A percentile compares a stretch with the other conserved stretches of the same genome.
phyloP scores from a whole-genome alignment of 2,113 vertebrate species.

The Mesitornis unicolor region DNA sequence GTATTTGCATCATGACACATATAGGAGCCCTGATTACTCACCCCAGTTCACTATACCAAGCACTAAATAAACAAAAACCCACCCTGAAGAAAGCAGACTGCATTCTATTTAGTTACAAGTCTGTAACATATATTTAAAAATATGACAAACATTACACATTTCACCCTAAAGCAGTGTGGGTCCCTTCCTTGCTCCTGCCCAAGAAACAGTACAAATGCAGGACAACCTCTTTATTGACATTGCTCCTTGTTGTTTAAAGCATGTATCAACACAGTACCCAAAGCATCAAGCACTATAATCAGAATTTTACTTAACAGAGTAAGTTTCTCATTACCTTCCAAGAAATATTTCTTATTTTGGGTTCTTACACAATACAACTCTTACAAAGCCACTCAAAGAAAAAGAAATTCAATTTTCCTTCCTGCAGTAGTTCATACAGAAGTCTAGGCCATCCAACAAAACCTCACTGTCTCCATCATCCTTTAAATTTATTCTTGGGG shows the following conservation, averaged over 20 bases:
- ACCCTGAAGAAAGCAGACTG: background rate
- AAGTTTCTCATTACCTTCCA: background rate
- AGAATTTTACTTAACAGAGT: background rate
- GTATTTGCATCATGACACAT: constrained; percentile 50
- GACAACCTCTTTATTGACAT: background rate
- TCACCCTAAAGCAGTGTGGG: background rate
- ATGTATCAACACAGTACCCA: background rate
- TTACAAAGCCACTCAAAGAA: background rate
- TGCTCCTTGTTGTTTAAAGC: background rate
- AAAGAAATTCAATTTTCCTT: background rate
- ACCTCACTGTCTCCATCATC: background rate
- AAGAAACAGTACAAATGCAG: background rate
- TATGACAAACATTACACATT: background rate
- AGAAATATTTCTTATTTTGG: background rate
- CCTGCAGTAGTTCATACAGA: background rate
- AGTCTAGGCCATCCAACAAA: background rate
- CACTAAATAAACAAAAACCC: background rate
- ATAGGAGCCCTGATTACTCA: background rate
- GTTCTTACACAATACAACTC: background rate
- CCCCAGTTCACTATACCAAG: background rate
- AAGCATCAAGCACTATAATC: background rate
- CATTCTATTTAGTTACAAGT: background rate
- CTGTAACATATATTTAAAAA: background rate
- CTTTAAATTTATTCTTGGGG: background rate
- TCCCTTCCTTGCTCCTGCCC: background rate